These are phyloP conservation scores for Esox masquinongy DNA, from an alignment of 2,797 vertebrate genomes.

Conservation along the genomic window DNA sequence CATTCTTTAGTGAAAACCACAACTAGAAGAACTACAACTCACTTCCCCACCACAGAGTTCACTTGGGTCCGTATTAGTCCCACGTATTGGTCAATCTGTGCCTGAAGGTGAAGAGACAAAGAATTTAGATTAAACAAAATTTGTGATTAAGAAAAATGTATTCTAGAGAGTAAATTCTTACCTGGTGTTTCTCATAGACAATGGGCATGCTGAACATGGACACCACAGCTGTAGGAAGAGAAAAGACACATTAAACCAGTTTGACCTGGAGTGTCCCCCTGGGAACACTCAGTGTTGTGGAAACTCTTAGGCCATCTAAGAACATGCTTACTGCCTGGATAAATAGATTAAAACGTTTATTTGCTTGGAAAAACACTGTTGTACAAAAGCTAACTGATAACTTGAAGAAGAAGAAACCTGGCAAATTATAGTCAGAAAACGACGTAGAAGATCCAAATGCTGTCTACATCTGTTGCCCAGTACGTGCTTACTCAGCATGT, in stretches of 20 bases:
- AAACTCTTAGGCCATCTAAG: no score
- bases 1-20: not conserved
- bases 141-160: not conserved
- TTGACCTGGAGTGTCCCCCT: slow-evolving; percentile 23
- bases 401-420: no score
- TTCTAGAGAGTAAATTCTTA: slow-evolving; percentile 58
- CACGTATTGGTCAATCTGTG: slow-evolving; percentile 98
- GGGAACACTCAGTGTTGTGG: slow-evolving; percentile 18
- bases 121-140: not conserved
- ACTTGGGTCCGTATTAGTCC: slow-evolving; percentile 96
- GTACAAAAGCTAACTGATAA: no score
- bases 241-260: slow-evolving; percentile 36
- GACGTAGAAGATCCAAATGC: no score
- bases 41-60: slow-evolving; percentile 97
- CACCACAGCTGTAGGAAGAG: slow-evolving; percentile 83
- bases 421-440: no score
- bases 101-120: slow-evolving; percentile 67
- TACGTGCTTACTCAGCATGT: no score
- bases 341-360: no score
- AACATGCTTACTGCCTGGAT: no score
- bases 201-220: slow-evolving; percentile 98
- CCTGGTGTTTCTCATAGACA: slow-evolving; percentile 99
- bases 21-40: slow-evolving; percentile 67
- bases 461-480: no score
- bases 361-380: no score